Evolutionary conservation across 2,797 vertebrate species (phyloP).

Genomic region (Takifugu rubripes): DNA sequence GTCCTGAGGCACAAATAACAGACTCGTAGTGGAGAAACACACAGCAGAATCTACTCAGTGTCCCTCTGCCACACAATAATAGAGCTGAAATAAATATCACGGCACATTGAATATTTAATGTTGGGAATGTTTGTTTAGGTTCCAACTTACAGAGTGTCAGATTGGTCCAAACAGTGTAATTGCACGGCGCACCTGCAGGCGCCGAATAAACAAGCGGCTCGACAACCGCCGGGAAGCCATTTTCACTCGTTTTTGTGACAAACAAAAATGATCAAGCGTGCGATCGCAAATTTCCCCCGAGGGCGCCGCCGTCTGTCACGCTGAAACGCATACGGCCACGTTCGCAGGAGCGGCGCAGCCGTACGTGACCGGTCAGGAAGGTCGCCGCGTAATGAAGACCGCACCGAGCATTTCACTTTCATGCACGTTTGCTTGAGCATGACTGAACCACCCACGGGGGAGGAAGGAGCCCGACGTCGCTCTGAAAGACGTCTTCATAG

Average conservation of each 20-base stretch:
- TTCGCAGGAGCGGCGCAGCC: constrained; percentile 14
- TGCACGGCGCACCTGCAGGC: neutral
- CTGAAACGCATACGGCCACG: constrained; percentile 27
- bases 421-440: constrained; percentile 34
- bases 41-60: no score
- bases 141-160: no score
- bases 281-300: constrained; percentile 19
- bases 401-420: constrained; percentile 31
- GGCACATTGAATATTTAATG: neutral
- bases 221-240: neutral
- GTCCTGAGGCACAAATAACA: neutral
- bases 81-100: no score
- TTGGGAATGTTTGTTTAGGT: neutral
- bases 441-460: neutral
- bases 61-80: no score
- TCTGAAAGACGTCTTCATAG: constrained; percentile 25
- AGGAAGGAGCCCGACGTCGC: constrained; percentile 22
- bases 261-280: constrained; percentile 8
- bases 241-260: neutral
- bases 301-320: constrained; percentile 18
- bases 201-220: neutral
- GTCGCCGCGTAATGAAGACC: neutral
- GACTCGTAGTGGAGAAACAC: no score
- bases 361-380: constrained; percentile 27
- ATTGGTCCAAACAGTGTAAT: neutral